Evolutionary conservation across 2,797 vertebrate species (phyloP), one percentile per base, ranked within the genome.

Genomic region (Cheirogaleus major): DNA sequence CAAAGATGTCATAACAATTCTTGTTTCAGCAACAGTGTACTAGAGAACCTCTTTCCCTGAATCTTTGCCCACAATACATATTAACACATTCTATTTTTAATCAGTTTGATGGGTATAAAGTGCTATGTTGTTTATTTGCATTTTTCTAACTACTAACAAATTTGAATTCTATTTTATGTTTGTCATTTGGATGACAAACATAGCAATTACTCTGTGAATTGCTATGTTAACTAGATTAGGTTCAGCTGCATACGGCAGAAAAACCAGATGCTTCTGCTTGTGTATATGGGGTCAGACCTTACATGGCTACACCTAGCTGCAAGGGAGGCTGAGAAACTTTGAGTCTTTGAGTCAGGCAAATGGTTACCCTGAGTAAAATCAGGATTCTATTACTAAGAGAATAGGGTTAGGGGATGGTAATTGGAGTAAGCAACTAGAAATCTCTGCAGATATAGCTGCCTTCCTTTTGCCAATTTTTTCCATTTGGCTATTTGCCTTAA

Each of bases 151-250:
- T 78, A 41, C 35, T 38, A 43, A 86, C 48, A 61, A 73, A 59
- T 75, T 48, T 25, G 69, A 89, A 38, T 7, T 25, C 18, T 4
- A 89, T 91, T 79, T 75, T 30, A 32, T 8, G 13, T 57, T 52
- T 50, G 59, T 69, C 79, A 57, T 83, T 86, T 93, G 79, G 45
- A 55, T 75, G 55, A 52, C 18, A 57, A 57, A 57, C 55, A 23
- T 23, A 57, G 55, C 55, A 57, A 57, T 57, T 57, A 57, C 23
- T 95, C 52, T 55, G 61, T 45, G 83, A 93, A 85, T 35, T 88
- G 20, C 73, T 41, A 23, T 81, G 72, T 81, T 97, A 79, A 86
- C 63, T 89, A 50, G 57, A 78, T 92, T 83, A 73, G 35, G 10
- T 61, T 87, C 18, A 81, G 45, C 43, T 43, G 32, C 38, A n/a